phyloP scores from a whole-genome alignment of 1,140 invertebrate species.

The Centruroides vittatus region DNA sequence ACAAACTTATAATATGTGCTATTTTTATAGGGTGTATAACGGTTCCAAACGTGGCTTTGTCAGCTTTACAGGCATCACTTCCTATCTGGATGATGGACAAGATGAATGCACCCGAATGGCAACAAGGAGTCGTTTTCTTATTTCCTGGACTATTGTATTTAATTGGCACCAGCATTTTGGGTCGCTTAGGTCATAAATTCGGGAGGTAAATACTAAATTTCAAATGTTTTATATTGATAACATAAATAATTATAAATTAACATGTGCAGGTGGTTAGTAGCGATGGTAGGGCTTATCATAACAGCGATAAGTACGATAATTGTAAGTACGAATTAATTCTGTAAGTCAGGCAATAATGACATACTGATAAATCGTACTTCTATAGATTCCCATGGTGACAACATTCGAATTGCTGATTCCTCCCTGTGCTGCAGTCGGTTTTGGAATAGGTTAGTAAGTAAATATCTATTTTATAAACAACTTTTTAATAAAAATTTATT shows the following conservation, averaged over 20 bases:
- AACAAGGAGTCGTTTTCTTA: conserved; percentile 82
- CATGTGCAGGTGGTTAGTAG: conserved; percentile 70
- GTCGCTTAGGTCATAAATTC: conserved; percentile 90
- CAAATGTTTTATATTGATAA: not conserved
- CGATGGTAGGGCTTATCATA: conserved; percentile 85
- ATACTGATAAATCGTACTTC: conserved; percentile 1
- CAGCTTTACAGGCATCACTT: conserved; percentile 91
- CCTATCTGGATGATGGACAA: conserved; percentile 98
- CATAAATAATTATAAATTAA: not conserved
- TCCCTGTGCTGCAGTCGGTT: conserved; percentile 92
- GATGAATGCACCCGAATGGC: conserved; percentile 81
- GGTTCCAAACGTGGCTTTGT: conserved; percentile 96
- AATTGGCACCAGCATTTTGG: conserved; percentile 97
- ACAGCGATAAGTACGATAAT: conserved; percentile 83
- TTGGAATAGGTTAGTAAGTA: conserved; percentile 64
- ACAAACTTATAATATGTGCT: no score
- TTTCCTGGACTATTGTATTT: conserved; percentile 93
- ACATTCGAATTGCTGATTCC: conserved; percentile 79
- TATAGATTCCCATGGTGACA: conserved; percentile 79
- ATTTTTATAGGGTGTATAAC: conserved; percentile 69
- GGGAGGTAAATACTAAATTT: conserved; percentile 44
- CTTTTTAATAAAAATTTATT: no score
- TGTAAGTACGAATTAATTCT: conserved; percentile 28
- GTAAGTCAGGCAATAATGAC: no score
- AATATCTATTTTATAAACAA: no score